Base-by-base conservation (phyloP, 2,113 vertebrate genomes). In the Pedetes capensis region DNA sequence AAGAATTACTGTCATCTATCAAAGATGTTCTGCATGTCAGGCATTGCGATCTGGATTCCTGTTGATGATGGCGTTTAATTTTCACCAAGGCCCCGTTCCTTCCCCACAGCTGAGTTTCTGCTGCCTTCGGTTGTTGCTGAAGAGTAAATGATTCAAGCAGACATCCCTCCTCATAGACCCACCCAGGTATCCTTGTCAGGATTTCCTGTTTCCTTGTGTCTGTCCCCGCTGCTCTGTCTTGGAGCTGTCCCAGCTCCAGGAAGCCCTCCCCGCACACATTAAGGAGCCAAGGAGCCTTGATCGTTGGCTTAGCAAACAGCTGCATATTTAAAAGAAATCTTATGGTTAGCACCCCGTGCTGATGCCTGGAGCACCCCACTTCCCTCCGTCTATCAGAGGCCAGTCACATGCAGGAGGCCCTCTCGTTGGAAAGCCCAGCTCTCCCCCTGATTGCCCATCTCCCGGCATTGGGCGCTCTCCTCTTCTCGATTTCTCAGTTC, bases 371-470 rank as follows among this genome's bases (percentile, higher is more conserved):
- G 53, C 23, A 10, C 47, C 23, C 0, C 14, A 6, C n/a, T 22
- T 13, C 4, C 10, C 34, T 9, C 0, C 51, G 5, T 11, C 17
- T 16, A 1, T 14, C 1, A 32, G 75, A 17, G 14, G 11, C 23
- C 10, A 0, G 61, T 53, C 3, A 0, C 0, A 0, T 22, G n/a
- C 25, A 6, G 0, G 25, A 23, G 37, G 39, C 29, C 63, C 59
- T 17, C 29, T 64, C 9, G 2, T 53, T 16, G 18, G 42, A 37
- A 51, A 47, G 12, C 0, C 3, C 14, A 0, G 7, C 37, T 57
- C 3, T 0, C 61, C 25, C 27, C 3, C 0, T 10, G 17, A 20
- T 17, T 8, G 29, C 3, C 83, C 32, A 6, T 66, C 9, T 34
- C 47, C 13, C 2, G 32, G 22, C 3, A 2, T 11, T 44, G 39